Evolutionary conservation across 2,797 vertebrate genomes (phyloP).

Genomic region (Lutjanus argentimaculatus): DNA sequence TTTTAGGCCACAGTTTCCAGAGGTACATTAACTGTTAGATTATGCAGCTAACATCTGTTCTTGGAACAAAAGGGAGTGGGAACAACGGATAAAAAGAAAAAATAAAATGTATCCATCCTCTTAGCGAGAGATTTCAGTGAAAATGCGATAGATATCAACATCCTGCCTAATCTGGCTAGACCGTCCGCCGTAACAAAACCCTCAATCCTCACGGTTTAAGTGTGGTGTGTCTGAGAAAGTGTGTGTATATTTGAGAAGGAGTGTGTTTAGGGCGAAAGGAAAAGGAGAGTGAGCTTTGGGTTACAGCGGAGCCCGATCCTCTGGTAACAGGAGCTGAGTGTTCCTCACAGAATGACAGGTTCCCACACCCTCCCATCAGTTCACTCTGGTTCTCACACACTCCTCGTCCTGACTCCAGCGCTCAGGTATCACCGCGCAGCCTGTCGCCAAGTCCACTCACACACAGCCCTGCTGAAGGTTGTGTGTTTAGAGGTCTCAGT

Average conservation of each 20-base stretch:
- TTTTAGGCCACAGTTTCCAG: conserved; percentile 3
- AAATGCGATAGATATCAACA: conserved; percentile 29
- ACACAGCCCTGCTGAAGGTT: not conserved
- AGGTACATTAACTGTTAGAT: conserved; percentile 3
- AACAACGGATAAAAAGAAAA: not conserved
- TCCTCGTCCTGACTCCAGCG: conserved; percentile 26
- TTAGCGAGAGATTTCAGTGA: conserved; percentile 1
- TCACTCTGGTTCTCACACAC: conserved; percentile 68
- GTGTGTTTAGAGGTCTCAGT: not conserved
- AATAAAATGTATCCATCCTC: not conserved
- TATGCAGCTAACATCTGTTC: conserved; percentile 4
- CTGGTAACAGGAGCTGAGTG: conserved; percentile 64
- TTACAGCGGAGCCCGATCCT: conserved; percentile 57
- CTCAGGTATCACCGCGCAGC: conserved; percentile 44
- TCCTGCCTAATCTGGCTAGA: conserved; percentile 21
- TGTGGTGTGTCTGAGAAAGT: conserved; percentile 46
- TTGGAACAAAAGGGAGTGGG: too few relatives aligned
- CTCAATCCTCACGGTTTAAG: conserved; percentile 46
- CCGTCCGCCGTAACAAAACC: conserved; percentile 43
- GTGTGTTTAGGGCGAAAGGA: conserved; percentile 38
- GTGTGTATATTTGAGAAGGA: conserved; percentile 43
- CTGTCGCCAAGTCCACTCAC: conserved; percentile 1
- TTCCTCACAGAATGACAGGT: conserved; percentile 68
- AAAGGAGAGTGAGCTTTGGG: conserved; percentile 56
- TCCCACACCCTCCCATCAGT: conserved; percentile 79